Percentiles rank a stretch among this genome's conserved stretches.
These are phyloP conservation scores for Prionailurus bengalensis DNA, from an alignment of 2,113 vertebrate species.

Conservation along the genomic window DNA sequence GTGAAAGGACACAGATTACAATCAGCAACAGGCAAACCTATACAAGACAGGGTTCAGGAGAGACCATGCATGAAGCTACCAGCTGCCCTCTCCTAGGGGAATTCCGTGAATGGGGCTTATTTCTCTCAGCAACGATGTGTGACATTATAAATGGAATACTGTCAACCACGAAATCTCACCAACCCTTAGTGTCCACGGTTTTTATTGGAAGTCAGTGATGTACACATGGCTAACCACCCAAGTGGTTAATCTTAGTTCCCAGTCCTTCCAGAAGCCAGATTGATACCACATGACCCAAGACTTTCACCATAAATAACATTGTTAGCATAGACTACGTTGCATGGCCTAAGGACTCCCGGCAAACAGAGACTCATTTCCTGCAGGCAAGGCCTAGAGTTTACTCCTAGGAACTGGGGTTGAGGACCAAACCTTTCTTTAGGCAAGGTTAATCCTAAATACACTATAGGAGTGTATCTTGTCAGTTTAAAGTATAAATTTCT, in stretches of 20 bases:
- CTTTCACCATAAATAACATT: neutral
- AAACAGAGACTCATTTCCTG: neutral
- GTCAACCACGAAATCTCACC: neutral
- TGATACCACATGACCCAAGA: neutral
- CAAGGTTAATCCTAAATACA: constrained; percentile 12
- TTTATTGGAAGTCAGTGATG: neutral
- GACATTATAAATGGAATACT: neutral
- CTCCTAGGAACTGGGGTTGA: neutral
- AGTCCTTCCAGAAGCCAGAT: neutral
- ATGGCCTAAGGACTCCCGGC: neutral
- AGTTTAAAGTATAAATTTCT: neutral
- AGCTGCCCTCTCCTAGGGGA: neutral
- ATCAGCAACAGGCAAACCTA: neutral
- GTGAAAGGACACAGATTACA: neutral
- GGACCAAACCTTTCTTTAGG: neutral
- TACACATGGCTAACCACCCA: neutral
- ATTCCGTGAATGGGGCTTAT: neutral
- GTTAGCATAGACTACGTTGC: neutral
- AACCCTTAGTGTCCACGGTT: neutral
- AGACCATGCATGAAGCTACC: neutral
- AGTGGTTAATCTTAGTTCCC: neutral
- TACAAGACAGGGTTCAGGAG: neutral
- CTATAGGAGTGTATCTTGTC: neutral
- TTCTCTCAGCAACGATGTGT: neutral
- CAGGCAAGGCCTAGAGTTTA: neutral